Base-by-base conservation (phyloP, 1,140 invertebrate genomes). In the Rhagoletis zephyria region DNA sequence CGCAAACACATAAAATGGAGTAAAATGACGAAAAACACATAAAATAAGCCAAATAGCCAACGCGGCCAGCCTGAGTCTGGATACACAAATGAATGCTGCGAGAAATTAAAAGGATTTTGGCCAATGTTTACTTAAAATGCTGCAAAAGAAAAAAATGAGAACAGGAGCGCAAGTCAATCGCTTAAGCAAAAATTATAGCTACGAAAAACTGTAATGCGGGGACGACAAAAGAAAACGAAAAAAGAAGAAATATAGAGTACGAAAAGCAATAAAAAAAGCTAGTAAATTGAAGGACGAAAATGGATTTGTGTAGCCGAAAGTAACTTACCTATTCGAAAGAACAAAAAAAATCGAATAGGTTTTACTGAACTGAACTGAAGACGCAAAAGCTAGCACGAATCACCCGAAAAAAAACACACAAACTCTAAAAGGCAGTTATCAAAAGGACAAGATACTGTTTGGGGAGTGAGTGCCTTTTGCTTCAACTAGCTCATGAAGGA, bases 101-200 rank as follows among this genome's bases (percentile, higher is more conserved):
- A 74, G 42, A 74, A 74, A 74, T 48, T 74, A 74, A 74, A 74
- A 74, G 67, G 67, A 74, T 74, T 74, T 74, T 16, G 10, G 67
- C 67, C 67, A 74, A 74, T 74, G 67, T 74, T 74, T 74, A 74
- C 40, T 74, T 74, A 74, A 48, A n/a, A 74, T 45, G 10, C 42
- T 48, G 45, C 40, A 74, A 16, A 16, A 16, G 12, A 16, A 63
- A 1, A 63, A 63, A 63, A 63, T 1, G 16, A 4, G 61, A 63
- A 1, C 67, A 30, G 65, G 65, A 45, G 4, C 12, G 67, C 40
- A 4, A 42, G n/a, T 16, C 64, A 67, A 67, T 9, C 19, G n/a
- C 10, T 6, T 67, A 0, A 7, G n/a, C 5, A 67, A 67, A 70
- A 65, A 45, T 1, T 10, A 70, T 70, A 40, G 40, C 67, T 14